Evolutionary conservation across 2,797 vertebrate species (phyloP), one percentile per base, ranked within the genome.

Genomic region (Sus cebifrons): DNA sequence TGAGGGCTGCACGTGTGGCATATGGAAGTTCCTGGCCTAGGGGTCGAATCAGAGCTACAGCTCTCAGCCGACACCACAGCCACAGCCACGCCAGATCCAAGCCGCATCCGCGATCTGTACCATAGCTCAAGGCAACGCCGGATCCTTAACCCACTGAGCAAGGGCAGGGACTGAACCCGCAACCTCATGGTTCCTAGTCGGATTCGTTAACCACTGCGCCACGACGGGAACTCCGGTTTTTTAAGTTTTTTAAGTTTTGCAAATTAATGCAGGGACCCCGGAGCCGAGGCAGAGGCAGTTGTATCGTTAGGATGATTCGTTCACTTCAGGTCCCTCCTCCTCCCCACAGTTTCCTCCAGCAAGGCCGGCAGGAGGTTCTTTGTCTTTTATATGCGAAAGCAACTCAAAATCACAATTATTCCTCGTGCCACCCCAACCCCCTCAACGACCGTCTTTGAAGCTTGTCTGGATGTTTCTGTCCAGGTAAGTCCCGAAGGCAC

Each of bases 381-480:
- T 36, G n/a, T 44, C 29, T 81, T 88, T 94, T 78, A 91, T 84
- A 92, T 86, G 62, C 60, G 52, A 96, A 96, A 95, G 87, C 18
- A 62, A 64, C 68, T 65, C 29, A 88, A 71, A 54, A 58, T 20
- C 32, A 68, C 18, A 86, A 29, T 60, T 52, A 13, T 67, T 67
- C 56, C 49, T 73, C 6, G 7, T 4, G 56, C 62, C 12, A 74
- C 29, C 73, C 20, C 21, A 21, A 23, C 17, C 2, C 2, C 32
- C 65, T 70, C 49, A 8, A 12, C 12, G 10, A 25, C 17, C 17
- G 21, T 12, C 70, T 23, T 78, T 32, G 86, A 67, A 36, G 29
- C 54, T 60, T 4, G 16, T 27, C 64, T 23, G 12, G 21, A 17
- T 20, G 23, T 54, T 89, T 75, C 65, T 67, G 87, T 54, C 74